Evolutionary conservation across 2,113 vertebrate genomes (phyloP), one percentile per base, ranked within the genome.

Genomic region (Scopus umbretta): DNA sequence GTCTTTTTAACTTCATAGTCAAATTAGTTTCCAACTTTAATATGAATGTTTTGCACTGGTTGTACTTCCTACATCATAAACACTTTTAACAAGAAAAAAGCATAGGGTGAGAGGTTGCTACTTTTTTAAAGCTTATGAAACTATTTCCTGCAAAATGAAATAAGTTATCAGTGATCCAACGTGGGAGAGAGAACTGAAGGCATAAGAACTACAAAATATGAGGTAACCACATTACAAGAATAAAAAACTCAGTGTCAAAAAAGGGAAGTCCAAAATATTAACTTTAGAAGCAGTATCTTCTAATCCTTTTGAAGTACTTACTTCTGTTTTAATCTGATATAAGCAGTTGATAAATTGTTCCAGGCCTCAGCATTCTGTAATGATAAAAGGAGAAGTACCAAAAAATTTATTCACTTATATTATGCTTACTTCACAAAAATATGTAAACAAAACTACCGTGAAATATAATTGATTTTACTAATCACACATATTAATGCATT

Each of bases 341-440:
- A 99, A 47, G 99, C 99, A 50, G 99, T 99, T 36, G 99, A 99
- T 84, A 99, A 99, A 97, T 99, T 99, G 98, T 99, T 99, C 99
- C 99, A 99, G 30, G 99, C 99, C 94, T 99, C 99, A 70, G 99
- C 98, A 85, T 99, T 99, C 99, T 99, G 96, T 80, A 98, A 98
- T 32, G 68, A 97, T 26, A 98, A 91, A 81, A 80, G 38, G 15
- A 56, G 67, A 91, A 62, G 8, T 19, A 95, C 40, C 30, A 97
- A 27, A 89, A 84, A 58, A 34, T 68, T 27, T 42, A 87, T 45
- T 94, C 27, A 74, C 14, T 80, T 50, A 30, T 2, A 45, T 36
- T 59, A 50, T 26, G 16, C 5, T 76, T 86, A 73, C 19, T 58
- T 87, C 10, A 52, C 61, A 80, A 80, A 81, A 94, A 89, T 16